phyloP scores from a whole-genome alignment of 2,797 vertebrate genomes.

The Chlorospingus semifuscus region DNA sequence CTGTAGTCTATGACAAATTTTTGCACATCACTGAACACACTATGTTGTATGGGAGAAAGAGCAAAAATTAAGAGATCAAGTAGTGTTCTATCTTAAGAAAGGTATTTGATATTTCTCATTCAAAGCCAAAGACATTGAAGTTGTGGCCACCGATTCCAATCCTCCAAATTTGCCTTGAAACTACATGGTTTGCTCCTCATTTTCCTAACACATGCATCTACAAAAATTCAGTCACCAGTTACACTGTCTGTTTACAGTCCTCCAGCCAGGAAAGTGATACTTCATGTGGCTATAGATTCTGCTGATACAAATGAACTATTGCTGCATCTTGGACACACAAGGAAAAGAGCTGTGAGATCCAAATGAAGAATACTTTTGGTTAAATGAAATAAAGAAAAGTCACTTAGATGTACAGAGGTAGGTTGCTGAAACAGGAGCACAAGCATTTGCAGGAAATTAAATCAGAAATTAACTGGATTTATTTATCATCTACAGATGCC shows the following conservation, averaged over 20 bases:
- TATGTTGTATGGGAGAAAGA: neutral
- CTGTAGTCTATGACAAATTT: neutral
- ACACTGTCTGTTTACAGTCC: neutral
- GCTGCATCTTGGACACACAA: neutral
- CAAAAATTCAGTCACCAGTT: neutral
- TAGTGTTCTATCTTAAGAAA: neutral
- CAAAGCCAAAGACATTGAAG: neutral
- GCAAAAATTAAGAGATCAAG: neutral
- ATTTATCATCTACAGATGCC: neutral
- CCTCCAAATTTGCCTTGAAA: neutral
- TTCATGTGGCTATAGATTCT: neutral
- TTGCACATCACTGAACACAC: neutral
- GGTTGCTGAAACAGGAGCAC: neutral
- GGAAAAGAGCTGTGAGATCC: neutral
- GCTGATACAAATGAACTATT: neutral
- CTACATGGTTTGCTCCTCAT: neutral
- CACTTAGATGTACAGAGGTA: neutral
- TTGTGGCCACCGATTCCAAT: neutral
- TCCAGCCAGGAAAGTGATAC: neutral
- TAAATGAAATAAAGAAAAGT: neutral
- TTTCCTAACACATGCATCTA: neutral
- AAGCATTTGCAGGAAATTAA: conserved; percentile 24
- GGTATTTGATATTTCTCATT: neutral
- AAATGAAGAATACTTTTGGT: neutral
- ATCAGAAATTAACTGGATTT: conserved; percentile 2